A percentile compares a stretch with the other conserved stretches of the same genome.
Conservation (phyloP, 2,888 invertebrate species). For the Apotomis capreana region DNA sequence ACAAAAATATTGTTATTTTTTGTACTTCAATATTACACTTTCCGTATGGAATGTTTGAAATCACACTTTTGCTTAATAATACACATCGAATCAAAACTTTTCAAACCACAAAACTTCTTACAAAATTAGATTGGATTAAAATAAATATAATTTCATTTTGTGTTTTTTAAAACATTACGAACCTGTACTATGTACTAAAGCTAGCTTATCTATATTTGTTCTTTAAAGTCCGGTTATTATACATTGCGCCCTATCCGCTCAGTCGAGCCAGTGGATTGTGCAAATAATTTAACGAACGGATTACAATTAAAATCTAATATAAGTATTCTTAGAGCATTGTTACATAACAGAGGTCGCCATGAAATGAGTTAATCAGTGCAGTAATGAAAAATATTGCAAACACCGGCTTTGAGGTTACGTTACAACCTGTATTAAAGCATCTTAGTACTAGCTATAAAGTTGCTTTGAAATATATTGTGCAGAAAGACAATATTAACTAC, state of each 20-base stretch:
- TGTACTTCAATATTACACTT: constrained; percentile 80
- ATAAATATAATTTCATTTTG: constrained; percentile 72
- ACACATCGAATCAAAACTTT: constrained; percentile 63
- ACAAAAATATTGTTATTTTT: constrained; percentile 81
- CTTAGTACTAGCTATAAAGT: constrained; percentile 15
- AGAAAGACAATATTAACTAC: constrained; percentile 42
- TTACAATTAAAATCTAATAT: constrained; percentile 25
- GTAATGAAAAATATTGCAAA: constrained; percentile 22
- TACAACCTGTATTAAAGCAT: constrained; percentile 24
- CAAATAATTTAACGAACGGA: constrained; percentile 29
- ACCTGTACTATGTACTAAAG: constrained; percentile 63
- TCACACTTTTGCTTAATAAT: constrained; percentile 71
- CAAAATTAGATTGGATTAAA: constrained; percentile 64
- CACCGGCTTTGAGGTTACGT: constrained; percentile 16
- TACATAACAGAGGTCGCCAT: constrained; percentile 8
- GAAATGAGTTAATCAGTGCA: constrained; percentile 7
- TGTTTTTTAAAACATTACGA: constrained; percentile 60
- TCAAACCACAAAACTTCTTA: constrained; percentile 58
- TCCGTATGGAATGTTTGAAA: constrained; percentile 80
- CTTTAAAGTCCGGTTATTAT: constrained; percentile 68
- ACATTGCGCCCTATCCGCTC: constrained; percentile 51
- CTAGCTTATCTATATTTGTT: constrained; percentile 67
- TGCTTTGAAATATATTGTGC: constrained; percentile 45
- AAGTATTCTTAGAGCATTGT: constrained; percentile 28
- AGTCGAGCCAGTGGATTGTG: constrained; percentile 21